These are phyloP conservation scores for Phaonia tiefii DNA, from an alignment of 2,888 invertebrate genomes.

Conservation along the genomic window DNA sequence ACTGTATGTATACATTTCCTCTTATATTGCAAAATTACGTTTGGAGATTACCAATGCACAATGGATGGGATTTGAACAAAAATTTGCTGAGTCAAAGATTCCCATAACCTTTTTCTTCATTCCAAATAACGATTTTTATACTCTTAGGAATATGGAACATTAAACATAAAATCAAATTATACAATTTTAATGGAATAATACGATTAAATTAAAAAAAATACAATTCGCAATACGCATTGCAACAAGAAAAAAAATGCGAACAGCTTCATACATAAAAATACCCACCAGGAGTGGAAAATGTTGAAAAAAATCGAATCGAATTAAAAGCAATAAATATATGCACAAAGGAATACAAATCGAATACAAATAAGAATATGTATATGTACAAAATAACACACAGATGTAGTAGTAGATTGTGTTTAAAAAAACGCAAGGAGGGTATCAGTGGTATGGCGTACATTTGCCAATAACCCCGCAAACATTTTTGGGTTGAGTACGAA, in stretches of 20 bases:
- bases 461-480: constrained; percentile 8
- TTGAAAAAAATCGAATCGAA: constrained; percentile 56
- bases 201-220: constrained; percentile 53
- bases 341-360: constrained; percentile 66
- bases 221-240: constrained; percentile 21
- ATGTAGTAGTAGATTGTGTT: constrained; percentile 31
- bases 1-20: too few species aligned
- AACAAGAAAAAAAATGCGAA: not conserved
- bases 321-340: constrained; percentile 66
- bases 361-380: constrained; percentile 9
- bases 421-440: constrained; percentile 6
- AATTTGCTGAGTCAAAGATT: constrained; percentile 14
- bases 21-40: not conserved
- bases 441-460: not conserved
- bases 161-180: constrained; percentile 44
- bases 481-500: too few species aligned
- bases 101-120: constrained; percentile 21
- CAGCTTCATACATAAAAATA: too few species aligned
- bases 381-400: not conserved
- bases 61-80: not conserved
- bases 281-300: not conserved
- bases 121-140: not conserved
- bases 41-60: not conserved
- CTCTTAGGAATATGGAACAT: constrained; percentile 29
- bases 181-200: constrained; percentile 55